Percentiles rank a stretch among this genome's conserved stretches.
Evolutionary conservation across 2,113 vertebrate species (phyloP).

Genomic region (Etia nguti): DNA sequence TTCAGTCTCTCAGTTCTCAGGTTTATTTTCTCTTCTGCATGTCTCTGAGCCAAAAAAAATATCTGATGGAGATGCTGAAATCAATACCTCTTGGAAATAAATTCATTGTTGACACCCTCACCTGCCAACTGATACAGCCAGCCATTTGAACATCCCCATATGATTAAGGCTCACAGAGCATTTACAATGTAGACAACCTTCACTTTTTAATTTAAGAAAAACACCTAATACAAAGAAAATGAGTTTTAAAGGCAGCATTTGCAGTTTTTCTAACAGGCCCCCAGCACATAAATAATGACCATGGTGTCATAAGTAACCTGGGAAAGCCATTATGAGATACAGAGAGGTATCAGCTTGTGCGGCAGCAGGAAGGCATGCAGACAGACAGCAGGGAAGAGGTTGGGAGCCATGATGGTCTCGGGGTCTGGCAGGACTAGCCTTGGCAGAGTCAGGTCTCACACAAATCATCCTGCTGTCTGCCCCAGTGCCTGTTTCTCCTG

Average conservation of each 20-base stretch:
- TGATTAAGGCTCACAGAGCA: not conserved
- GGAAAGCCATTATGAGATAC: constrained; percentile 58
- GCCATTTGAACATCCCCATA: not conserved
- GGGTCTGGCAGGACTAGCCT: constrained; percentile 39
- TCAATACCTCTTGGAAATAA: constrained; percentile 43
- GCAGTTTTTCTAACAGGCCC: constrained; percentile 33
- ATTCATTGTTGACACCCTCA: not conserved
- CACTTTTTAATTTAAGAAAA: constrained; percentile 57
- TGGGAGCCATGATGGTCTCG: not conserved
- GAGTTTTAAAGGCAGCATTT: constrained; percentile 18
- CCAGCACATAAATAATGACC: constrained; percentile 59
- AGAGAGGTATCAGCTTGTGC: constrained; percentile 27
- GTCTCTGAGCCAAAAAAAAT: not conserved
- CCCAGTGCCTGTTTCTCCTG: not conserved
- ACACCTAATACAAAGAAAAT: constrained; percentile 30
- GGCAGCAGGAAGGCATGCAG: constrained; percentile 2
- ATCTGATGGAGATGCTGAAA: constrained; percentile 9
- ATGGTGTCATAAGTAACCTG: constrained; percentile 41
- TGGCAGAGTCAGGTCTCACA: constrained; percentile 33
- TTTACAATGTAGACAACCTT: not conserved
- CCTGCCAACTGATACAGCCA: not conserved
- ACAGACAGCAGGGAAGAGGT: constrained; percentile 16
- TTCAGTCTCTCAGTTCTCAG: not conserved
- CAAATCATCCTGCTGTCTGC: constrained; percentile 26
- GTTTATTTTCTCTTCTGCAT: not conserved